Base-by-base conservation (phyloP, 2,797 vertebrate species). In the Rhinogobio ventralis region DNA sequence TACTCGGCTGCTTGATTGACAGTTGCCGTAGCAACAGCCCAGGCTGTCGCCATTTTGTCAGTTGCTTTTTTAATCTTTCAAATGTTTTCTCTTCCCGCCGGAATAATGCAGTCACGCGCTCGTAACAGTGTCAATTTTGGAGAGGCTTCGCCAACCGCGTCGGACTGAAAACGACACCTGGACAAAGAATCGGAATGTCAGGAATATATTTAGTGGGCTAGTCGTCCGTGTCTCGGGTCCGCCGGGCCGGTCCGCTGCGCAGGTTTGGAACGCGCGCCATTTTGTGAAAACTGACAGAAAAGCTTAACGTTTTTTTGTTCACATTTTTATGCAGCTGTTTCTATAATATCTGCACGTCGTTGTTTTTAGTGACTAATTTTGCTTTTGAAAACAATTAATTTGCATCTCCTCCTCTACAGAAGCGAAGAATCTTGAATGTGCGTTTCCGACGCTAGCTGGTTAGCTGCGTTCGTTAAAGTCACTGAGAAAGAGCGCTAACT, bases 211-310 rank as follows among this genome's bases (percentile, higher is more conserved):
- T 94, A 91, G 93, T 93, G 93, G 93, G 85, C 68, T 83, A 81
- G 93, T 93, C 93, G 94, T 95, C 94, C 93, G 94, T 89, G 94
- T 95, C 94, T 94, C 92, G 94, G 95, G 93, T 95, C 95, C 93
- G 93, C 95, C 95, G 96, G 95, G 96, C 96, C 95, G 96, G 93
- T 96, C 95, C 95, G 96, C 96, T 97, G 96, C 97, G 97, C 97
- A 98, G 97, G 95, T 97, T 96, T 95, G 96, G 96, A 96, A 96
- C 96, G 97, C 97, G 97, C 97, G 96, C 97, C 97, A 99, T 99
- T 98, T 99, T 98, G 97, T 98, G 96, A 96, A 95, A 96, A 96
- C 95, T 96, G 92, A 96, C 95, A 94, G 92, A 96, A 96, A 90
- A 94, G 93, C 91, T 91, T 92, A 86, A 79, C 92, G 93, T 91